These are phyloP conservation scores for Drosophila ficusphila DNA, from an alignment of 1,140 invertebrate genomes.

Conservation along the genomic window DNA sequence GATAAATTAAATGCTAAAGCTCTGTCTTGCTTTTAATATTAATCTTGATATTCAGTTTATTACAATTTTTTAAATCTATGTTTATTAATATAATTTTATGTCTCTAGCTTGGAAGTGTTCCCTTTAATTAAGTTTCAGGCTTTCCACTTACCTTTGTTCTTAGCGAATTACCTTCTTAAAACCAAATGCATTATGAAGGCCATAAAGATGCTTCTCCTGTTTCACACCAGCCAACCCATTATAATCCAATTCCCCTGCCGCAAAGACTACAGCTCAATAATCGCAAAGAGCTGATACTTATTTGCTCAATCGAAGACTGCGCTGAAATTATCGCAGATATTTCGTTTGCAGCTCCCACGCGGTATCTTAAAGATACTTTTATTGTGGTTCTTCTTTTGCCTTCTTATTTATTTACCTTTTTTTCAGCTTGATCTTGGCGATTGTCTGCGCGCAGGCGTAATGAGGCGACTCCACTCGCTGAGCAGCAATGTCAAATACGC, in stretches of 20 bases:
- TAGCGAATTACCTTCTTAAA: slow-evolving; percentile 3
- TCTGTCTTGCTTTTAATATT: too few species aligned
- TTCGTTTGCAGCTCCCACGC: slow-evolving; percentile 40
- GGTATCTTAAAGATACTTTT: slow-evolving; percentile 28
- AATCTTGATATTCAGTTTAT: too few species aligned
- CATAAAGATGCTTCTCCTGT: slow-evolving; percentile 39
- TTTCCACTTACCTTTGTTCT: background rate
- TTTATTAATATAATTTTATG: too few species aligned
- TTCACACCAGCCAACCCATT: slow-evolving; percentile 3
- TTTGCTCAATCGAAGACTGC: slow-evolving; percentile 40
- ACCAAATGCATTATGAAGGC: slow-evolving; percentile 7
- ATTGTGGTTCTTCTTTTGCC: slow-evolving; percentile 2
- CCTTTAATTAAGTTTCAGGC: background rate
- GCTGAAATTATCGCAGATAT: slow-evolving; percentile 46
- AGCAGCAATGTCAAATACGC: slow-evolving; percentile 76
- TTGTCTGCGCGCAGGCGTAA: slow-evolving; percentile 75
- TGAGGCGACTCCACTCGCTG: slow-evolving; percentile 47
- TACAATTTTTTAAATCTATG: too few species aligned
- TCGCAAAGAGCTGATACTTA: slow-evolving; percentile 23
- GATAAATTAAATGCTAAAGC: too few species aligned
- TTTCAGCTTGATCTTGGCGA: slow-evolving; percentile 33
- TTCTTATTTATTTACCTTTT: slow-evolving; percentile 6
- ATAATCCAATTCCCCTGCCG: background rate
- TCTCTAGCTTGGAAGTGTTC: too few species aligned
- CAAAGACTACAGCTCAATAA: slow-evolving; percentile 35